Evolutionary conservation across 2,888 invertebrate species (phyloP), one percentile per base, ranked within the genome.

Genomic region (Drosophila borealis): DNA sequence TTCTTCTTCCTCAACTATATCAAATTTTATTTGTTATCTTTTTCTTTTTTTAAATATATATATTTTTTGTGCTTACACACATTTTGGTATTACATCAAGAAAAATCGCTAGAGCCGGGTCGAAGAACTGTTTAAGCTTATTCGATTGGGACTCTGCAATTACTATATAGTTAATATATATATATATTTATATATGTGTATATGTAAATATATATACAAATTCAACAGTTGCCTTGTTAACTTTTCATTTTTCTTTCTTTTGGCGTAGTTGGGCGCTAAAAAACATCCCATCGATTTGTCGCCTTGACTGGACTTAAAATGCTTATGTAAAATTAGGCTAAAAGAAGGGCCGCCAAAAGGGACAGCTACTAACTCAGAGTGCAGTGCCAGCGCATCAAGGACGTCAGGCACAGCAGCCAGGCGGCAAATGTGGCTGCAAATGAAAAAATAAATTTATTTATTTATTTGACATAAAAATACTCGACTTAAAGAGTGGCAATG

Each of bases 221-320:
- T 84, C 87, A 87, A 82, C 84, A 66, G 78, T 81, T 84, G 59
- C 79, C 67, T 78, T 75, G 84, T 76, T 76, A 76, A 87, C 87
- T 82, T 70, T 81, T 70, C 42, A 50, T 54, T 61, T 29, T 17
- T 17, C 4, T 14, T 36, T 10, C 37, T 55, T 55, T 51, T 64
- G 71, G 74, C 66, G 13, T 48, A 66, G 68, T 61, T 50, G 59
- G 63, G 57, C 62, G 72, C n/a, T 62, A 48, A 34, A 51, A 19
- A 46, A 37, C 57, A 37, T 53, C 57, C 44, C 39, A 61, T 53
- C 60, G 48, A 60, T 9, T 61, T 66, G 50, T 37, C 65, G 48
- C 48, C 65, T 37, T 25, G 53, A 42, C 36, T 50, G 48, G 62
- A 63, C 51, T 75, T 53, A 39, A 21, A 42, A 60, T 34, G n/a